Evolutionary conservation across 2,888 invertebrate species (phyloP), one percentile per base, ranked within the genome.

Genomic region (Dioctria linearis): DNA sequence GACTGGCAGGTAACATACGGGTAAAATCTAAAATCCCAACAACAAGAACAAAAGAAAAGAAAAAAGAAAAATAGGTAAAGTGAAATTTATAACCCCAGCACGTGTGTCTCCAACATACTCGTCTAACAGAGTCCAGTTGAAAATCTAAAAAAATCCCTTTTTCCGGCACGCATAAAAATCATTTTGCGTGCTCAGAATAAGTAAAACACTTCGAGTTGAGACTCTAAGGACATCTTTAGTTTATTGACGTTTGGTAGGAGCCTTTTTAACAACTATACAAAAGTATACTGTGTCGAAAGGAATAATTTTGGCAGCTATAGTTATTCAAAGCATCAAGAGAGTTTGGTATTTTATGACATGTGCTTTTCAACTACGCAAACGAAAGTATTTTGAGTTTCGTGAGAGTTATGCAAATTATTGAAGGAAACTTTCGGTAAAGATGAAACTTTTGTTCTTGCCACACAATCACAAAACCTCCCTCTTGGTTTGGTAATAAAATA

Each of bases 331-430:
- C 54, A n/a, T n/a, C 54, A 54, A 46, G 54, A 54, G n/a, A 54
- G 9, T 54, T 11, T 54, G 0, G 11, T n/a, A 11, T 54, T 54
- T 54, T 54, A 54, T 54, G n/a, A n/a, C 11, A 54, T 54, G 11
- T 11, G 54, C 11, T n/a, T 54, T 8, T 11, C 54, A 54, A 11
- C 25, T 25, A 25, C 54, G 11, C 11, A 54, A 54, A 11, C 2
- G 6, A 6, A 5, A 46, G 49, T 46, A 0, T 46, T 46, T 9
- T 2, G 49, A 46, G 25, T 54, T 54, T n/a, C 11, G 54, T 8
- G 54, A 11, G n/a, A 54, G 54, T 54, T 69, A 69, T 69, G 69
- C 51, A 69, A 69, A 69, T 69, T 43, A 51, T 42, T 63, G 49
- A 46, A 9, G 39, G 51, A 51, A 69, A 46, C 6, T 69, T 51